These are phyloP conservation scores for Cygnus atratus DNA, from an alignment of 2,113 vertebrate genomes.

Conservation along the genomic window DNA sequence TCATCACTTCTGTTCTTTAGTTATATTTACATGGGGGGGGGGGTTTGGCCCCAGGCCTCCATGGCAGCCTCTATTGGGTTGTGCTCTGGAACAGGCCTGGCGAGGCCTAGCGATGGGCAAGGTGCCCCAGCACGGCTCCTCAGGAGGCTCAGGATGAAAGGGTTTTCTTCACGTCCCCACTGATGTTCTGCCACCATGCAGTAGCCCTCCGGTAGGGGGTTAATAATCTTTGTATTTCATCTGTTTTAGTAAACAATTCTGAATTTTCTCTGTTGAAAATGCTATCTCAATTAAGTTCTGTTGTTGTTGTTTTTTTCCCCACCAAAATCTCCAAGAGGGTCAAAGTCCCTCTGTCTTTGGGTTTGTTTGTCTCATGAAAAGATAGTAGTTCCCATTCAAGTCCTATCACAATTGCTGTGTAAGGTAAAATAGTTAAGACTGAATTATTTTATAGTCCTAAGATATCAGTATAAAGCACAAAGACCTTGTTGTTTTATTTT, in stretches of 20 bases:
- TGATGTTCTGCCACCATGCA: rapidly evolving
- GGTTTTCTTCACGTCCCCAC: neutral
- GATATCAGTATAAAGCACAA: neutral
- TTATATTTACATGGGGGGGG: rapidly evolving
- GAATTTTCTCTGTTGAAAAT: neutral
- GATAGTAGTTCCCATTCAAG: neutral
- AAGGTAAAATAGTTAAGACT: too few species aligned
- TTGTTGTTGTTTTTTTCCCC: neutral
- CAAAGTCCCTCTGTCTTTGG: neutral
- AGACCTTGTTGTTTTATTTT: neutral
- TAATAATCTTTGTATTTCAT: neutral
- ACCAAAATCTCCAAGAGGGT: neutral
- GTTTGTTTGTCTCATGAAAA: neutral
- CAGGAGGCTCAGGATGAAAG: too few species aligned
- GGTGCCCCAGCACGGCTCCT: neutral
- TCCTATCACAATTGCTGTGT: neutral
- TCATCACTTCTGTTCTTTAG: rapidly evolving
- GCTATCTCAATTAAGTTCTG: rapidly evolving
- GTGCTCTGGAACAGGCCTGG: rapidly evolving
- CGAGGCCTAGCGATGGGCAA: too few species aligned
- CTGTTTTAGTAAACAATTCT: rapidly evolving
- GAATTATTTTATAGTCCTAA: neutral
- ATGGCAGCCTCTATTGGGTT: neutral
- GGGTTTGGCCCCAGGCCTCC: neutral
- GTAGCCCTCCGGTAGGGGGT: rapidly evolving